Base-by-base conservation (phyloP, 1,140 invertebrate genomes). In the Argopecten irradians region DNA sequence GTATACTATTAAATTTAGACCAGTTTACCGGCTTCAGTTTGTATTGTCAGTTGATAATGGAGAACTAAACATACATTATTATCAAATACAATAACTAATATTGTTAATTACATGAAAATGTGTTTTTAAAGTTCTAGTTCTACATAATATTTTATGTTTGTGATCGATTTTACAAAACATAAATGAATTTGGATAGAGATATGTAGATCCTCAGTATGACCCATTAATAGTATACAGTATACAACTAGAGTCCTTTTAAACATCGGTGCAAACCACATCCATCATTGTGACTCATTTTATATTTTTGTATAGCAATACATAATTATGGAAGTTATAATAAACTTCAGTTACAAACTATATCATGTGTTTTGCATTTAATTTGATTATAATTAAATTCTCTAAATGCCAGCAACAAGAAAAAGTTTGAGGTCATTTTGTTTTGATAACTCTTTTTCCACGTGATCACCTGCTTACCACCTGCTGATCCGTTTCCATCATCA, bases 251-350 rank as follows among this genome's bases (percentile, higher is more conserved):
- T 28, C 55, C 13, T 46, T 46, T 46, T 19, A 46, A 46, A 46
- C 9, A 28, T 71, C 11, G 55, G 55, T 71, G 55, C 22, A 22
- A 19, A 46, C 9, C 43, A 46, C 22, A 71, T 71, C 55, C n/a
- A 28, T 71, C 55, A 71, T 28, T 71, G 55, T 71, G 55, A 71
- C 55, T 71, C 55, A 71, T 71, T 71, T 71, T 71, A 71, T 71
- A 71, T 71, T 71, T 71, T 71, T 71, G 55, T 71, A 71, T 71
- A 71, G 55, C 55, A 71, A 71, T 71, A 71, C 13, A n/a, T n/a
- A n/a, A n/a, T n/a, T 8, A 39, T 71, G 55, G 55, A 71, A 71
- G 55, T 71, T 71, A 1, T 22, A 71, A 71, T 71, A 71, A 71
- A 71, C 55, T 71, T 71, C 55, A 71, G 22, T 71, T 71, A 71